These are phyloP conservation scores for Xenus cinereus DNA, from an alignment of 2,113 vertebrate species.

Conservation along the genomic window DNA sequence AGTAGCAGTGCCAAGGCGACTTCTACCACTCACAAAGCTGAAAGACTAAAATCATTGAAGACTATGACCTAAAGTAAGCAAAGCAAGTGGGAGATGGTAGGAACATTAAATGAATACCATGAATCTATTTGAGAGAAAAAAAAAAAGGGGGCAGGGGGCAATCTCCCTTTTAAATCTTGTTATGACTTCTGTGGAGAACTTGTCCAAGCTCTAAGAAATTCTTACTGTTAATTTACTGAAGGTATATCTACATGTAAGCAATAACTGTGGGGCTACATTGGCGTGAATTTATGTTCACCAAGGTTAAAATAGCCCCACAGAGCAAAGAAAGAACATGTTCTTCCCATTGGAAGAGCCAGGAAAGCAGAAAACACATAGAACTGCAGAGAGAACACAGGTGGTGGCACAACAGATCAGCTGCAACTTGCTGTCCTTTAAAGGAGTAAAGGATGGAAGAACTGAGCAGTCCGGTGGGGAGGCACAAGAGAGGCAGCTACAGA, in stretches of 20 bases:
- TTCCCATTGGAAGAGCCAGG: not conserved
- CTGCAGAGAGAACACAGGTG: not conserved
- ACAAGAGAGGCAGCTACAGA: not conserved
- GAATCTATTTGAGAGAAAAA: fast-evolving
- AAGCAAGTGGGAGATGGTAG: not conserved
- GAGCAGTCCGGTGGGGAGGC: not conserved
- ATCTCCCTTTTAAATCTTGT: not conserved
- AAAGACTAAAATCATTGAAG: not conserved
- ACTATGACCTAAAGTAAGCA: not conserved
- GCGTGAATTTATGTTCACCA: not conserved
- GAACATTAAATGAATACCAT: not conserved
- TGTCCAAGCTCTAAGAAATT: not conserved
- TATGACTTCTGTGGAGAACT: fast-evolving
- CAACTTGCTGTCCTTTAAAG: not conserved
- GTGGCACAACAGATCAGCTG: not conserved
- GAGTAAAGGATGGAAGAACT: not conserved
- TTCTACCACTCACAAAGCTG: not conserved
- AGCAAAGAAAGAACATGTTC: not conserved
- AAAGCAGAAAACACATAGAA: not conserved
- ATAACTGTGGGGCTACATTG: not conserved
- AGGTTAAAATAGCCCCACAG: not conserved
- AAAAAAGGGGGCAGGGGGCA: not conserved
- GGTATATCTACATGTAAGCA: not conserved
- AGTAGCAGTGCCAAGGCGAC: not conserved
- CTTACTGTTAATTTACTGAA: not conserved